Percentiles rank a stretch among this genome's conserved stretches.
Evolutionary conservation across 2,113 vertebrate species (phyloP).

Genomic region (Tyto alba): DNA sequence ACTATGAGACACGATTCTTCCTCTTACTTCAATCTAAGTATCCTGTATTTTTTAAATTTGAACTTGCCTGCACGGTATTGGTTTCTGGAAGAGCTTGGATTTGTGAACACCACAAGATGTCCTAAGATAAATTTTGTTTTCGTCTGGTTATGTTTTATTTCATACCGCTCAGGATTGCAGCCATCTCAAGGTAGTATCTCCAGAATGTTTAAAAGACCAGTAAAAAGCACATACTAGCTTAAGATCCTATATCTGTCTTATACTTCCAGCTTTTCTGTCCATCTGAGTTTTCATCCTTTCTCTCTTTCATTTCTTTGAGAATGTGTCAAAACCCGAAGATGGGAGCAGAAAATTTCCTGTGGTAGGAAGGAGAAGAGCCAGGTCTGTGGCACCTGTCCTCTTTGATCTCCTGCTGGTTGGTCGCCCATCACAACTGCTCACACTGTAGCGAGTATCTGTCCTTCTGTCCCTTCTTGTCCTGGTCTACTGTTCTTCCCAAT

Average conservation of each 20-base stretch:
- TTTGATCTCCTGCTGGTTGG: not conserved
- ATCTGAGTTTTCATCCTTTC: not conserved
- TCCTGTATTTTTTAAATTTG: not conserved
- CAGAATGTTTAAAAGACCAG: not conserved
- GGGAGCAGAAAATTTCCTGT: not conserved
- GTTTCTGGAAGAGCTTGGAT: not conserved
- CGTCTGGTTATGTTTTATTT: not conserved
- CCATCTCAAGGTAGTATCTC: not conserved
- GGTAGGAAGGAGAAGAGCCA: not conserved
- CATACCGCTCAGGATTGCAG: not conserved
- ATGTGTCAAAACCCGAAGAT: not conserved
- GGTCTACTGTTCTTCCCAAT: not conserved
- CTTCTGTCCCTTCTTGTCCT: not conserved
- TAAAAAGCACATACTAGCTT: not conserved
- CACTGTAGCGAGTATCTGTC: not conserved
- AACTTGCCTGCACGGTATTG: not conserved
- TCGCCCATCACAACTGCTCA: not conserved
- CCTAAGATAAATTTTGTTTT: not conserved
- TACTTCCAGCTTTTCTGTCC: not conserved
- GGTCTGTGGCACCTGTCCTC: not conserved
- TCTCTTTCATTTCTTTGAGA: not conserved
- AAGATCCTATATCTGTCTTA: not conserved
- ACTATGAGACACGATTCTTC: not conserved
- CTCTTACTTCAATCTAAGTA: not conserved
- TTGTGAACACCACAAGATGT: not conserved